phyloP scores from a whole-genome alignment of 1,140 invertebrate genomes.

The Cotesia typhae region DNA sequence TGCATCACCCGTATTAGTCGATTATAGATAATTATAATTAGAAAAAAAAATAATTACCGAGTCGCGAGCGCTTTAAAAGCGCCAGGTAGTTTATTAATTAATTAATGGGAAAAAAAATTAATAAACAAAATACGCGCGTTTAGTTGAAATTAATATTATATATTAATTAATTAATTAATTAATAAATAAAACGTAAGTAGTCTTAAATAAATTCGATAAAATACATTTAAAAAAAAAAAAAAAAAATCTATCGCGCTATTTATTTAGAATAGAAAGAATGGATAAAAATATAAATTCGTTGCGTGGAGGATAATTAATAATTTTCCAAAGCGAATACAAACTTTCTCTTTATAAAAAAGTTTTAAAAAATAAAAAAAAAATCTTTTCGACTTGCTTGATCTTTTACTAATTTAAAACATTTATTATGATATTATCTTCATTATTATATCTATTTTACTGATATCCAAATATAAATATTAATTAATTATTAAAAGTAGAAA shows the following conservation, averaged over 20 bases:
- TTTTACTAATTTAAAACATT: too few species aligned
- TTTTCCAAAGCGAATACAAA: slow-evolving; percentile 16
- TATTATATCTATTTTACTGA: too few species aligned
- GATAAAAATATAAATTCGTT: background rate
- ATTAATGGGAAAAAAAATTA: too few species aligned
- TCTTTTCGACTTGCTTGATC: slow-evolving; percentile 11
- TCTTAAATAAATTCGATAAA: slow-evolving; percentile 20
- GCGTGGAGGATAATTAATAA: slow-evolving; percentile 31
- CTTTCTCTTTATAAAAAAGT: too few species aligned
- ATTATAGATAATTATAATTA: slow-evolving; percentile 19
- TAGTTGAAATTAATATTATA: slow-evolving; percentile 5
- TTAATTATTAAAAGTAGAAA: background rate
- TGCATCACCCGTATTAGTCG: slow-evolving; percentile 10
- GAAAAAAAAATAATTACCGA: background rate
- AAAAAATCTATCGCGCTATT: background rate
- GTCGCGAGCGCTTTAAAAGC: background rate
- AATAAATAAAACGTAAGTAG: slow-evolving; percentile 11
- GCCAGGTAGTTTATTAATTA: background rate
- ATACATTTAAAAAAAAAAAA: background rate
- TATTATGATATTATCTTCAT: too few species aligned
- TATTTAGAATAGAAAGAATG: background rate
- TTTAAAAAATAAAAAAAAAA: slow-evolving; percentile 16
- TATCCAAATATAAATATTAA: background rate
- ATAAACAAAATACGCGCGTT: slow-evolving; percentile 1
- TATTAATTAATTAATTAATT: background rate